A percentile compares a stretch with the other conserved stretches of the same genome.
These are phyloP conservation scores for Microtus ochrogaster DNA, from an alignment of 2,113 vertebrate genomes.

Conservation along the genomic window DNA sequence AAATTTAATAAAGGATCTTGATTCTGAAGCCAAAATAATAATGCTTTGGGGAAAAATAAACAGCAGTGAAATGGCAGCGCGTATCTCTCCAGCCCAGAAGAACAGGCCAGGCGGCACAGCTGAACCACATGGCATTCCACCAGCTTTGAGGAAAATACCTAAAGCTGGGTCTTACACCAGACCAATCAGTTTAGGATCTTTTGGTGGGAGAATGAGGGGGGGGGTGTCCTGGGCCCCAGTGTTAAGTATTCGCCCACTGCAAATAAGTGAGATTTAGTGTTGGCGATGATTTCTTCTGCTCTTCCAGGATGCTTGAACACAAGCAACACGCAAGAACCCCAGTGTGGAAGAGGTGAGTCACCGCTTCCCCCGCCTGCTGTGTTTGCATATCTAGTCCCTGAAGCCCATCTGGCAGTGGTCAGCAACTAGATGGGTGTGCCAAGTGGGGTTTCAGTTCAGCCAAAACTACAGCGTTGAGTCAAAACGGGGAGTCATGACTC, in stretches of 20 bases:
- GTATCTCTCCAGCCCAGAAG: neutral
- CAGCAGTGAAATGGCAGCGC: neutral
- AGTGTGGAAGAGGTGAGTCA: neutral
- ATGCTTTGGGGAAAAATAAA: neutral
- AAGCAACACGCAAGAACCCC: neutral
- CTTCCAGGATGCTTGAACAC: neutral
- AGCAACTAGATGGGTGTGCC: neutral
- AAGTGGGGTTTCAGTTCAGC: neutral
- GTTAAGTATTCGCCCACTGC: neutral
- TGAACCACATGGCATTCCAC: neutral
- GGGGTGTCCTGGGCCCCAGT: neutral
- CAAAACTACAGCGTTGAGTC: neutral
- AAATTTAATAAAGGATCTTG: neutral
- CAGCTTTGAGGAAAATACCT: neutral
- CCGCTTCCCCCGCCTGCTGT: neutral
- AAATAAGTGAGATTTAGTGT: neutral
- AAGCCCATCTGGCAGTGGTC: neutral
- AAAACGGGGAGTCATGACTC: neutral
- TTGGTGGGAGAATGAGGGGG: no score
- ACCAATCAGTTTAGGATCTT: neutral
- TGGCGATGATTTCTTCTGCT: neutral
- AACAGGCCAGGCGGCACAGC: neutral
- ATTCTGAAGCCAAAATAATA: constrained; percentile 1
- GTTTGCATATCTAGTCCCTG: neutral
- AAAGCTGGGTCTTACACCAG: neutral